Conservation (phyloP, 2,888 invertebrate genomes). For the Perizoma affinitatum region DNA sequence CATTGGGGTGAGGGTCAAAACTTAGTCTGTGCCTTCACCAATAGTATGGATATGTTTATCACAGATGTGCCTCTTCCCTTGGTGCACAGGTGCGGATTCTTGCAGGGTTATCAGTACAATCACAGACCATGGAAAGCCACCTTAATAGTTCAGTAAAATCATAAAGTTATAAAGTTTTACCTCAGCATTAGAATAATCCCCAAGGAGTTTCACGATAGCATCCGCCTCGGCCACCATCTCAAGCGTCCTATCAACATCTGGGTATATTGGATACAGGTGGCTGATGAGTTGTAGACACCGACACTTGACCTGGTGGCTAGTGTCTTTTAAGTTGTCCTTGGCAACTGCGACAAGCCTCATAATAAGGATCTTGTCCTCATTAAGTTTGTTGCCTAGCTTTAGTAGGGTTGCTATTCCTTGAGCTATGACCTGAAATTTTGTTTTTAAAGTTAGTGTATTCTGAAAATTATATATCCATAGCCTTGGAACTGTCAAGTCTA, state of each 20-base stretch:
- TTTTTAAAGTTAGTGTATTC: too few species aligned
- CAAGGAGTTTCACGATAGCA: constrained; percentile 88
- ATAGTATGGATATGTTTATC: too few species aligned
- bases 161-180: constrained; percentile 44
- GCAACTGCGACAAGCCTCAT: constrained; percentile 86
- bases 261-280: constrained; percentile 85
- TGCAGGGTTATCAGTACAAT: too few species aligned
- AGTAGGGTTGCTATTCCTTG: constrained; percentile 90
- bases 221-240: constrained; percentile 84
- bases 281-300: constrained; percentile 92
- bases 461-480: too few species aligned
- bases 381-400: constrained; percentile 87
- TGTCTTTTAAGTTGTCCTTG: constrained; percentile 88
- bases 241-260: constrained; percentile 69
- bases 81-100: too few species aligned
- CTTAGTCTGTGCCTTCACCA: too few species aligned
- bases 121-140: too few species aligned
- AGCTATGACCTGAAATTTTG: constrained; percentile 82
- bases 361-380: constrained; percentile 84
- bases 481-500: too few species aligned
- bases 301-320: constrained; percentile 91
- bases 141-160: too few species aligned
- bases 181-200: constrained; percentile 92
- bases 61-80: too few species aligned
- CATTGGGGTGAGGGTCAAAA: too few species aligned